Conservation (phyloP, 2,888 invertebrate species). For the Tanypteryx hageni region DNA sequence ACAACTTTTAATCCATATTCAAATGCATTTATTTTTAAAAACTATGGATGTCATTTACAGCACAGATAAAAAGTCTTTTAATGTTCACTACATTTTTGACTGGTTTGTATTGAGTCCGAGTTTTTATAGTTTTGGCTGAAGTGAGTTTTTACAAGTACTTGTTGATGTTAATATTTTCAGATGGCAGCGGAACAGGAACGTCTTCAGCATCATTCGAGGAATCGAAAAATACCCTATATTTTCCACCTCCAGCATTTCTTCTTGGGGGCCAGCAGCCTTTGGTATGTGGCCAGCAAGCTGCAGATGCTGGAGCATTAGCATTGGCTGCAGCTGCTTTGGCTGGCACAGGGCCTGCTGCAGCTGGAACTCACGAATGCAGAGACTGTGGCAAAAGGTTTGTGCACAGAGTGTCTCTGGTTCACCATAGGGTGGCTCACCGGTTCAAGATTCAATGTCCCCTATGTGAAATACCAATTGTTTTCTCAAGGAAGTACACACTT, state of each 20-base stretch:
- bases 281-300: not conserved
- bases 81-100: not conserved
- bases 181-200: slow-evolving; percentile 1
- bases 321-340: slow-evolving; percentile 4
- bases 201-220: not conserved
- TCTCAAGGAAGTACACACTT: slow-evolving; percentile 59
- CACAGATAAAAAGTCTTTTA: too few relatives aligned
- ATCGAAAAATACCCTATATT: not conserved
- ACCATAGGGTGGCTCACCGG: slow-evolving; percentile 64
- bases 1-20: too few relatives aligned
- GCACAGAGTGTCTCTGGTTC: slow-evolving; percentile 64
- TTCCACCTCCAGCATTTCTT: not conserved
- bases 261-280: slow-evolving; percentile 9
- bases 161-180: slow-evolving; percentile 9
- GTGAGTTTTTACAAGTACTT: not conserved
- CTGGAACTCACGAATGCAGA: slow-evolving; percentile 44
- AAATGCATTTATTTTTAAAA: not conserved
- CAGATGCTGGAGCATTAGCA: not conserved
- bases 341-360: slow-evolving; percentile 10
- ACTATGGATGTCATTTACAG: not conserved
- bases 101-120: not conserved
- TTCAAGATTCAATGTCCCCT: slow-evolving; percentile 64
- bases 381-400: slow-evolving; percentile 62
- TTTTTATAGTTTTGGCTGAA: not conserved
- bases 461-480: slow-evolving; percentile 45